phyloP scores from a whole-genome alignment of 1,140 invertebrate genomes.

The Calephelis virginiensis region DNA sequence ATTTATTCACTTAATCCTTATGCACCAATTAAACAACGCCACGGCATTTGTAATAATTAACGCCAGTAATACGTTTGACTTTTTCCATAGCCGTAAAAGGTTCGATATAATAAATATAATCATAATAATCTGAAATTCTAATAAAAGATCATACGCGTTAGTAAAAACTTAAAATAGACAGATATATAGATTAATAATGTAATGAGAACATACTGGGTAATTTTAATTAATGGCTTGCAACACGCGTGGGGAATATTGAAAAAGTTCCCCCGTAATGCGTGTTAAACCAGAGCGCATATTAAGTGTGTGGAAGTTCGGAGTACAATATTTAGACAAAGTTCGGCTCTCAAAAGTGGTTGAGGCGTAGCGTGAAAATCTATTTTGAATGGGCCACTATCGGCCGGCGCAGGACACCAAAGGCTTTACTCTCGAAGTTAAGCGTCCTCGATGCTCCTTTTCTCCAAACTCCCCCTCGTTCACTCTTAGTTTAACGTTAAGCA shows the following conservation, averaged over 20 bases:
- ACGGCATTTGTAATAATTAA: conserved; percentile 54
- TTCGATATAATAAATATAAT: conserved; percentile 1
- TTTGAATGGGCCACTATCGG: conserved; percentile 74
- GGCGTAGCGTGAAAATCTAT: conserved; percentile 74
- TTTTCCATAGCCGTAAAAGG: conserved; percentile 22
- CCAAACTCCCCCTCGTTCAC: conserved; percentile 50
- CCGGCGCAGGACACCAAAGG: conserved; percentile 59
- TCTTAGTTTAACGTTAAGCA: conserved; percentile 64
- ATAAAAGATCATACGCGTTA: conserved; percentile 23
- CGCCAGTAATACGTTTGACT: conserved; percentile 46
- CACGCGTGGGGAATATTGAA: conserved; percentile 26
- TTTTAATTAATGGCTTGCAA: neutral
- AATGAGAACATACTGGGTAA: neutral
- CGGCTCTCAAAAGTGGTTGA: conserved; percentile 49
- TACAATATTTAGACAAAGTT: conserved; percentile 65
- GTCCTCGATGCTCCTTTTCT: conserved; percentile 54
- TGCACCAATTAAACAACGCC: conserved; percentile 60
- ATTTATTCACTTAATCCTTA: conserved; percentile 61
- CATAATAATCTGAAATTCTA: conserved; percentile 22
- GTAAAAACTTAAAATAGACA: conserved; percentile 7
- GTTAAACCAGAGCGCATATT: conserved; percentile 23
- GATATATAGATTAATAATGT: conserved; percentile 3
- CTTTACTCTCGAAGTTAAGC: conserved; percentile 64
- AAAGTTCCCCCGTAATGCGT: conserved; percentile 27
- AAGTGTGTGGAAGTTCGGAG: conserved; percentile 30